A percentile compares a stretch with the other conserved stretches of the same genome.
Conservation (phyloP, 2,888 invertebrate species). For the Hartigia nigra region DNA sequence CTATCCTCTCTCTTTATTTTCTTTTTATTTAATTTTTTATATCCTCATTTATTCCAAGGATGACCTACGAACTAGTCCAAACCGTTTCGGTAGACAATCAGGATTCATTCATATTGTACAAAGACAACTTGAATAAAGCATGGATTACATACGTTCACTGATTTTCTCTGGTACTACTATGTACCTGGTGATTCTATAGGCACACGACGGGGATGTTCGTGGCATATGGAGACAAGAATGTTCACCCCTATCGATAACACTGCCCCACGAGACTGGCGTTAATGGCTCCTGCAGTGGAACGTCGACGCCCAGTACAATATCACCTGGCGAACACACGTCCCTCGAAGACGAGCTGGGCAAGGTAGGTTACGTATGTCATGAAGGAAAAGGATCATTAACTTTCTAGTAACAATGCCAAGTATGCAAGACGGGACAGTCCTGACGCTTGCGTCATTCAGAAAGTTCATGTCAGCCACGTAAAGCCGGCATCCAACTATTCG, state of each 20-base stretch:
- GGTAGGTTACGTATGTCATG: conserved; percentile 33
- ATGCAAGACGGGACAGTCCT: background rate
- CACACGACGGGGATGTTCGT: conserved; percentile 53
- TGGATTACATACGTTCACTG: conserved; percentile 3
- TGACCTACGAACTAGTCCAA: background rate
- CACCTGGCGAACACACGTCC: conserved; percentile 64
- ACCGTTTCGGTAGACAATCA: background rate
- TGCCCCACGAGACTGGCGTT: conserved; percentile 53
- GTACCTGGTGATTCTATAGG: conserved; percentile 33
- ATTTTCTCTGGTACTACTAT: conserved; percentile 13
- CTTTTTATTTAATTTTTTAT: background rate
- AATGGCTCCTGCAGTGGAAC: conserved; percentile 63
- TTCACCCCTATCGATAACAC: conserved; percentile 59
- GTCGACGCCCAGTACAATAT: conserved; percentile 67
- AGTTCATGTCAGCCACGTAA: background rate
- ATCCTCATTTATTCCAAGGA: background rate
- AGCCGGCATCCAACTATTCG: background rate
- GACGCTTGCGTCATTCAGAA: background rate
- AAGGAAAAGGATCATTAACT: background rate
- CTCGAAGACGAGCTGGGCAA: conserved; percentile 62
- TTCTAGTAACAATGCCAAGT: background rate
- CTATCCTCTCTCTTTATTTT: background rate
- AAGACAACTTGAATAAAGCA: background rate
- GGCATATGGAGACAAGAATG: conserved; percentile 59
- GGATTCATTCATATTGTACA: background rate